These are phyloP conservation scores for Chrysotoxum bicinctum DNA, from an alignment of 2,888 invertebrate genomes.

Conservation along the genomic window DNA sequence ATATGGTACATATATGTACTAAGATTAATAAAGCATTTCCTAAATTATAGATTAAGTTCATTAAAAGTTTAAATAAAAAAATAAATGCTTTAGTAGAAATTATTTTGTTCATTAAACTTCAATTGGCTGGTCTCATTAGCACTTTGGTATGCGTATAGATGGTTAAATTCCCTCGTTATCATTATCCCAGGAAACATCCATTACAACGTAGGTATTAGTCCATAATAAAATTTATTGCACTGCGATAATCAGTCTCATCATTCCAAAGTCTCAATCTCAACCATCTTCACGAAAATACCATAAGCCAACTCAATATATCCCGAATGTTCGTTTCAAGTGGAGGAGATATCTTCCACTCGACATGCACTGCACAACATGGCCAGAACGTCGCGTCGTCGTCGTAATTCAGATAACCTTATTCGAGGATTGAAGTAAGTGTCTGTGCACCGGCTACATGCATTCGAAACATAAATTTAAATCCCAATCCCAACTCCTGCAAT, in stretches of 20 bases:
- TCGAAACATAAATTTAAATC: conserved; percentile 44
- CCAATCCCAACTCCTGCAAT: conserved; percentile 23
- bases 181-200: conserved; percentile 21
- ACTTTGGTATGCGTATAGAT: neutral
- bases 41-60: no score
- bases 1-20: no score
- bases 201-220: conserved; percentile 14
- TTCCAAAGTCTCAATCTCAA: conserved; percentile 29
- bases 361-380: conserved; percentile 44
- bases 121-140: neutral
- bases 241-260: conserved; percentile 28
- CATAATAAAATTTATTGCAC: conserved; percentile 28
- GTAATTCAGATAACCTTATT: conserved; percentile 56
- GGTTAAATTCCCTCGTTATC: neutral
- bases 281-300: conserved; percentile 5
- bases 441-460: conserved; percentile 47
- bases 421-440: conserved; percentile 53
- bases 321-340: conserved; percentile 32
- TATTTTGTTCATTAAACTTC: neutral
- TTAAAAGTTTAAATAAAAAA: neutral
- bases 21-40: no score
- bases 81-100: neutral
- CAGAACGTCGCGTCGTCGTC: conserved; percentile 11
- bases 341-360: conserved; percentile 41
- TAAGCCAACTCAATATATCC: conserved; percentile 20